Base-by-base conservation (phyloP, 2,888 invertebrate genomes). In the Microplitis deprimator region DNA sequence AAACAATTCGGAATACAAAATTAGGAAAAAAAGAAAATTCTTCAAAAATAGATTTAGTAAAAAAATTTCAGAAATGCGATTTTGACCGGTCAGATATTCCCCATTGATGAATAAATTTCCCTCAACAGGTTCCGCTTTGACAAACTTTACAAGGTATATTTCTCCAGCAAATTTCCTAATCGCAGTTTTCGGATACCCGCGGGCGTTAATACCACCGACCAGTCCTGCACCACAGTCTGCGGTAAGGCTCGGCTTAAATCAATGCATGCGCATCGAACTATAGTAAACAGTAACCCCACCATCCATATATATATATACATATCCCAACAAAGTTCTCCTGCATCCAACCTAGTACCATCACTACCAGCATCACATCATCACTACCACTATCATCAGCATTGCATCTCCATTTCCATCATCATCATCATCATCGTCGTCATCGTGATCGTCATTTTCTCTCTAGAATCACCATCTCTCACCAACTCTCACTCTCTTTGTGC, bases 201-300 rank as follows among this genome's bases (percentile, higher is more conserved):
- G 61, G 74, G 73, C 77, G 76, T 75, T 79, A 77, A 76, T 77
- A 73, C 75, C 67, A 75, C 76, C 80, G 82, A 81, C 81, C 77
- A 75, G 79, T 77, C 80, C 62, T 75, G 79, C 73, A 74, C 77
- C 80, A 69, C 70, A 39, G 67, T 65, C 76, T 74, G 80, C 80
- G 81, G 81, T 82, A 83, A 84, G 84, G 84, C 84, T 83, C 79
- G 83, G 77, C 82, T 83, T 83, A 82, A 86, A 87, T 85, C 85
- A 83, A 84, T 85, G 85, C 83, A 82, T 79, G 81, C 80, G 78
- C 81, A 81, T 81, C 80, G 80, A 82, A 81, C 80, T 50, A 50
- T 78, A 79, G 78, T 72, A 77, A 72, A 80, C 77, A 72, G 74
- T 79, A 73, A 75, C 77, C 77, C 73, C 76, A 13, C 68, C 73